A percentile compares a stretch with the other conserved stretches of the same genome.
Evolutionary conservation across 2,888 invertebrate genomes (phyloP).

Genomic region (Ommatoiulus sabulosus): DNA sequence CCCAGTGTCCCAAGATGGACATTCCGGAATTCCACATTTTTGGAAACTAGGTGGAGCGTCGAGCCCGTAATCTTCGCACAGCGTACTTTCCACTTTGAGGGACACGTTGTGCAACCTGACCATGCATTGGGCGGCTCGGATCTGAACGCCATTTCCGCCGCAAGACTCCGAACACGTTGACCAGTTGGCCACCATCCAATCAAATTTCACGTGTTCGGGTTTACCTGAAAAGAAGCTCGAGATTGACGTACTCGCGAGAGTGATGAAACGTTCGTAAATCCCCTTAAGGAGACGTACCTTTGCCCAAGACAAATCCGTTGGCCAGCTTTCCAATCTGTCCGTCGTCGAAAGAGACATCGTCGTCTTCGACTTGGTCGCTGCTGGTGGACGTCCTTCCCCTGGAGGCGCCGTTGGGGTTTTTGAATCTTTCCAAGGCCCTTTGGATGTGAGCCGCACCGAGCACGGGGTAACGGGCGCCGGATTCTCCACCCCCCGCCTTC

Average conservation of each 20-base stretch:
- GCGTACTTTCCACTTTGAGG: conserved; percentile 74
- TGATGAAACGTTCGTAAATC: too few species aligned
- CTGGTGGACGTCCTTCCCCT: not conserved
- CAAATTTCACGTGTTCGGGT: conserved; percentile 74
- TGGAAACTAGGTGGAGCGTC: conserved; percentile 73
- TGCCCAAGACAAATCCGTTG: conserved; percentile 66
- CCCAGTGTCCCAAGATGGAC: conserved; percentile 79
- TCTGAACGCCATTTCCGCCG: conserved; percentile 79
- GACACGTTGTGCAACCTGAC: conserved; percentile 73
- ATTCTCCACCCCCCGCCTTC: not conserved
- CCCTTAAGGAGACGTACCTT: conserved; percentile 63
- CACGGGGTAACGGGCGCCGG: not conserved
- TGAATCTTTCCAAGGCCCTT: not conserved
- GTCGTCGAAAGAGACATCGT: conserved; percentile 69
- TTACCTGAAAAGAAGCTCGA: conserved; percentile 63
- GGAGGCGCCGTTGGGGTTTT: not conserved
- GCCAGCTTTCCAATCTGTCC: conserved; percentile 59
- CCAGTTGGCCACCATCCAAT: conserved; percentile 88
- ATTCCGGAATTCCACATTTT: conserved; percentile 77
- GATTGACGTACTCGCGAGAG: too few species aligned
- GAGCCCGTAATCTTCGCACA: conserved; percentile 78
- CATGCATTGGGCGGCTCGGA: conserved; percentile 79
- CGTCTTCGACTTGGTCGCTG: conserved; percentile 65
- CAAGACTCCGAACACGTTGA: conserved; percentile 86
- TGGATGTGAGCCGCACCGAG: not conserved